These are phyloP conservation scores for Paralvinella palmiformis DNA, from an alignment of 1,140 invertebrate species.

Conservation along the genomic window DNA sequence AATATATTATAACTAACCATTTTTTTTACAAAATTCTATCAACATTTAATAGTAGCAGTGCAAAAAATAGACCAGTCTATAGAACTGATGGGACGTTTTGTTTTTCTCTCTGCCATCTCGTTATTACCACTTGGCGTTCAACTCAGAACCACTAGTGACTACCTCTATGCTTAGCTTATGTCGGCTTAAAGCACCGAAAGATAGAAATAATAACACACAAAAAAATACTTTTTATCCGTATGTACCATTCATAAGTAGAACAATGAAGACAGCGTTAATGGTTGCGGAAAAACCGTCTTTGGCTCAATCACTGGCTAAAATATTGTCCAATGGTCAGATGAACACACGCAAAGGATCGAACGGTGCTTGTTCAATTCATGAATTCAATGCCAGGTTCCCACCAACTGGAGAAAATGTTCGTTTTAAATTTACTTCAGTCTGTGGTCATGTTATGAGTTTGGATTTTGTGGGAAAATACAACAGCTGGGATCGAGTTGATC, in stretches of 20 bases:
- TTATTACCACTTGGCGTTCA: too few relatives aligned
- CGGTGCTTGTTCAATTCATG: conserved; percentile 85
- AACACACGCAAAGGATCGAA: conserved; percentile 82
- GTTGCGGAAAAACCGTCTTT: conserved; percentile 99
- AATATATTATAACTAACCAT: too few relatives aligned
- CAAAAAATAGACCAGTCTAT: too few relatives aligned
- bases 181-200: too few relatives aligned
- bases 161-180: too few relatives aligned
- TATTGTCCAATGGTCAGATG: conserved; percentile 82
- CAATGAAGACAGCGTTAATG: conserved; percentile 86
- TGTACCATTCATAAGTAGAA: neutral
- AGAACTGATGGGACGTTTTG: too few relatives aligned
- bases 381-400: conserved; percentile 75
- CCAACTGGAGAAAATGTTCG: conserved; percentile 52
- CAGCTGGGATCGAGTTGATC: conserved; percentile 97
- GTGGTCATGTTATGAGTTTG: conserved; percentile 93
- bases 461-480: conserved; percentile 96
- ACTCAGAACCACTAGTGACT: too few relatives aligned
- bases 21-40: too few relatives aligned
- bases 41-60: too few relatives aligned
- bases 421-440: conserved; percentile 97
- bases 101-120: too few relatives aligned
- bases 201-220: too few relatives aligned
- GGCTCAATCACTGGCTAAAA: conserved; percentile 87
- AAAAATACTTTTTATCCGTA: neutral